Conservation (phyloP, 2,888 invertebrate genomes). For the Apodemia zela region DNA sequence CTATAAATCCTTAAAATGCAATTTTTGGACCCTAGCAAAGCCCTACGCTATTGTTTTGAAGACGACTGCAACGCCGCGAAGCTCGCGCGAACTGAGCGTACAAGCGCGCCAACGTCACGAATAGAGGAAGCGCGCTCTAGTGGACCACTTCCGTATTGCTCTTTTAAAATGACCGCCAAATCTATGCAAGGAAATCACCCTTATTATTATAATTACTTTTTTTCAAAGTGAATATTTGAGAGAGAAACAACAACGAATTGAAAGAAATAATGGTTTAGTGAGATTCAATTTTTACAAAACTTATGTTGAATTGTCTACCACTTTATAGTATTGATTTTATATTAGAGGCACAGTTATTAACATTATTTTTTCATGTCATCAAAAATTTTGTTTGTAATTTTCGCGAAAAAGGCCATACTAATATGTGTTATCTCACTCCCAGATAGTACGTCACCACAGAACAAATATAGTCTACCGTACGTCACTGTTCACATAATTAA, state of each 20-base stretch:
- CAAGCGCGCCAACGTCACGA: slow-evolving; percentile 56
- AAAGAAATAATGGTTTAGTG: neutral
- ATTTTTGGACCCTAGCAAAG: slow-evolving; percentile 43
- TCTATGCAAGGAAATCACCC: slow-evolving; percentile 28
- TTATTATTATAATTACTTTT: neutral
- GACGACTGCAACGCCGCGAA: slow-evolving; percentile 57
- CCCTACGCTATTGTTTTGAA: slow-evolving; percentile 53
- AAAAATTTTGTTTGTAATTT: slow-evolving; percentile 36
- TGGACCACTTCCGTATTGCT: slow-evolving; percentile 36
- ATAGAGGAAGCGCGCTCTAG: slow-evolving; percentile 42
- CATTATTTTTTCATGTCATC: slow-evolving; percentile 36
- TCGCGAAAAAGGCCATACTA: slow-evolving; percentile 44
- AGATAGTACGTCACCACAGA: too few relatives aligned
- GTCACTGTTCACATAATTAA: slow-evolving; percentile 75
- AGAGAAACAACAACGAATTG: neutral
- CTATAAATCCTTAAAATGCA: slow-evolving; percentile 37
- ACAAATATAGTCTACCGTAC: too few relatives aligned
- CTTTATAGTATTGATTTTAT: slow-evolving; percentile 60
- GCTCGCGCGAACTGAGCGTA: slow-evolving; percentile 47
- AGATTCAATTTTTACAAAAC: slow-evolving; percentile 5
- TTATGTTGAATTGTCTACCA: neutral
- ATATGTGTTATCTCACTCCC: slow-evolving; percentile 72
- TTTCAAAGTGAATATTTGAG: neutral
- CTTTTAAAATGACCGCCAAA: slow-evolving; percentile 66
- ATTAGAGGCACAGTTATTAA: slow-evolving; percentile 43